Conservation (phyloP, 2,888 invertebrate genomes). For the Flexamia atlantica region DNA sequence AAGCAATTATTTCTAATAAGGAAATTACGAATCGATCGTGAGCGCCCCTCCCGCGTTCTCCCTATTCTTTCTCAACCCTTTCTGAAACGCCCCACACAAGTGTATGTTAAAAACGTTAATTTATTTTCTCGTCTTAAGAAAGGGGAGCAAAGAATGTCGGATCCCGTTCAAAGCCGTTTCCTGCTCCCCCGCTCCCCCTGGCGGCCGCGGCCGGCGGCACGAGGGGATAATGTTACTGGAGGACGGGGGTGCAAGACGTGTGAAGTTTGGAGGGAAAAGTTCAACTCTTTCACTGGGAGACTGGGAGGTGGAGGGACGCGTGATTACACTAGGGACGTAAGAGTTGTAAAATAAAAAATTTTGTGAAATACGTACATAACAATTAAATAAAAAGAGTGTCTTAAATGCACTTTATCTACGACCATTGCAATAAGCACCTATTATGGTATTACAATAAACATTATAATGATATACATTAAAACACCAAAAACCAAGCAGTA, state of each 20-base stretch:
- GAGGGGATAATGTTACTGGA: not conserved
- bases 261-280: too few species aligned
- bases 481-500: too few species aligned
- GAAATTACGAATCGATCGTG: slow-evolving; percentile 69
- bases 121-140: slow-evolving; percentile 63
- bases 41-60: slow-evolving; percentile 78
- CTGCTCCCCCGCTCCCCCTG: not conserved
- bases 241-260: too few species aligned
- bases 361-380: too few species aligned
- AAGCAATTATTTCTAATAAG: slow-evolving; percentile 67
- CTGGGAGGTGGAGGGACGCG: not conserved
- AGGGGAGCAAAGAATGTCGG: slow-evolving; percentile 62
- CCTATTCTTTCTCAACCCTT: slow-evolving; percentile 66
- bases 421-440: too few species aligned
- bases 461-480: too few species aligned
- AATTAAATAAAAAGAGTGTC: too few species aligned
- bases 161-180: slow-evolving; percentile 42
- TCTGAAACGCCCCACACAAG: slow-evolving; percentile 34
- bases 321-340: too few species aligned
- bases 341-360: too few species aligned
- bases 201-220: not conserved
- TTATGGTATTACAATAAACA: too few species aligned
- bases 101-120: slow-evolving; percentile 63
- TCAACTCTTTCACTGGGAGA: too few species aligned
- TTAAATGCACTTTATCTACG: too few species aligned